Evolutionary conservation across 2,888 invertebrate genomes (phyloP), one percentile per base, ranked within the genome.

Genomic region (Chaitophorus viminalis): DNA sequence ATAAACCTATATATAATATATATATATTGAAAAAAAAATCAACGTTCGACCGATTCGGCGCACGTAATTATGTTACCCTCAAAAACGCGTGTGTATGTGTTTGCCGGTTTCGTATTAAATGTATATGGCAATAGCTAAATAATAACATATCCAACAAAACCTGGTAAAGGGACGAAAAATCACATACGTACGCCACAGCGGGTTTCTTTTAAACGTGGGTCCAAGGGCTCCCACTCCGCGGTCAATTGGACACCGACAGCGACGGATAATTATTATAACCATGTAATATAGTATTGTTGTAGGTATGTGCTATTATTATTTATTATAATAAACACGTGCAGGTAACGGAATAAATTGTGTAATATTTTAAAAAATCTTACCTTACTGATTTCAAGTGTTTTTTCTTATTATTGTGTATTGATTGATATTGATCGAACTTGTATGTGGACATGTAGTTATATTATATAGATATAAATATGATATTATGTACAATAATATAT

Each of bases 21-120:
- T 18, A 4, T 65, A n/a, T 72, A 31, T 75, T 21, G 39, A 39
- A 76, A 82, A 75, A 74, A 76, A 76, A 39, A n/a, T 81, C 31
- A 29, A 18, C 33, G 29, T n/a, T 18, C 36, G 39, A 25, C 39
- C 83, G 83, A 84, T 84, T 84, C 83, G 75, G 75, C 25, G 75
- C 83, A 76, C 83, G 31, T 75, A 76, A 76, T 84, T 84, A 54
- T 82, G 72, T 82, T 82, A 9, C 36, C 21, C 74, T 18, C 4
- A 18, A 82, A 82, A 82, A 74, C 54, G 25, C 72, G 52, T 18
- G 31, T 39, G 36, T 54, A 25, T 39, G 36, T 54, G 46, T 81
- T 81, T 81, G 18, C 39, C 21, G 74, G 36, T 82, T 74, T 82
- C 74, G 72, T 54, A 54, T 5, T 5, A 52, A 52, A 52, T 72